Conservation (phyloP, 2,888 invertebrate species). For the Ichneumon xanthorius region DNA sequence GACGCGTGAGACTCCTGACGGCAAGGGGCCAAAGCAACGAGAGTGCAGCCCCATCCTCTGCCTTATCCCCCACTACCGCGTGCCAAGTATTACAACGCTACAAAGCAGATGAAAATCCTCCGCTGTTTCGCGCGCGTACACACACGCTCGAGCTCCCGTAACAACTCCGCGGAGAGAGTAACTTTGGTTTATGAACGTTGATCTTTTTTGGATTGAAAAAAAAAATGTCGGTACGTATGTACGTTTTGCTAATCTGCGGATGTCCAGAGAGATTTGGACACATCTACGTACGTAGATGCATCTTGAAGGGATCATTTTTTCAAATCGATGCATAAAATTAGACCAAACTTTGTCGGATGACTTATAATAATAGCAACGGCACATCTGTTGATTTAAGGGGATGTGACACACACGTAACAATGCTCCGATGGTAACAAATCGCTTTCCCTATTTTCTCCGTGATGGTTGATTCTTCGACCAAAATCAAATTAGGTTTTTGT, state of each 20-base stretch:
- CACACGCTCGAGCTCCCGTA: background rate
- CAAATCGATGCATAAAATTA: too few species aligned
- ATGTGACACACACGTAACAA: too few species aligned
- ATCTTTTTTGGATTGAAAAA: background rate
- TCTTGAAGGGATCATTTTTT: too few species aligned
- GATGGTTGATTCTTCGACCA: too few species aligned
- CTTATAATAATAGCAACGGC: too few species aligned
- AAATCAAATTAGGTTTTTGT: too few species aligned
- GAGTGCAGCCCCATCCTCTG: constrained; percentile 48
- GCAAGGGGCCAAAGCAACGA: constrained; percentile 49
- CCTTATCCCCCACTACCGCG: background rate
- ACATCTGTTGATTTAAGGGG: too few species aligned
- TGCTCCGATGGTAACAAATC: too few species aligned
- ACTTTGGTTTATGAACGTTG: background rate
- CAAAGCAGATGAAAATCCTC: constrained; percentile 12
- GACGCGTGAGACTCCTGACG: constrained; percentile 66
- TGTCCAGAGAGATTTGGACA: background rate
- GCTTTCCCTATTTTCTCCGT: too few species aligned
- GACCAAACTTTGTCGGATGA: too few species aligned
- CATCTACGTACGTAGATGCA: background rate
- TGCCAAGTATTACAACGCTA: constrained; percentile 1
- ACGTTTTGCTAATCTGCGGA: background rate
- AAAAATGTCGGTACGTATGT: background rate
- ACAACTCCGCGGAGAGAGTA: background rate
- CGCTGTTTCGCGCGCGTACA: background rate